These are phyloP conservation scores for Caenorhabditis remanei DNA, from an alignment of 1,140 invertebrate genomes.

Conservation along the genomic window DNA sequence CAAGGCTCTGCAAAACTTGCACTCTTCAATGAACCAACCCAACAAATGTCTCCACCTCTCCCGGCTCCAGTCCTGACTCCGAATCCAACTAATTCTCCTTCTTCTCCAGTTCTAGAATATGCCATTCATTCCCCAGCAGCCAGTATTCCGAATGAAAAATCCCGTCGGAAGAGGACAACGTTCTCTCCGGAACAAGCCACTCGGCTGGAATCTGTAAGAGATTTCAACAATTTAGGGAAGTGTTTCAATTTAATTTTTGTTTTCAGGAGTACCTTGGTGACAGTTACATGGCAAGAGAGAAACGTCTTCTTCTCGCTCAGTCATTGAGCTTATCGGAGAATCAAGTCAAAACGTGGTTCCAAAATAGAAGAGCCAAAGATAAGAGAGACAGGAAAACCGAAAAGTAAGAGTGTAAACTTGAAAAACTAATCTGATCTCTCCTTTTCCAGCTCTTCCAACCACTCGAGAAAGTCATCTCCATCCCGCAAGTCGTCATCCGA, in stretches of 20 bases:
- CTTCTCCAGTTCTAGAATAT: not conserved
- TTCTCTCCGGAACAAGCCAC: slow-evolving; percentile 27
- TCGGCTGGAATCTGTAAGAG: not conserved
- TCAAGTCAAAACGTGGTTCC: slow-evolving; percentile 96
- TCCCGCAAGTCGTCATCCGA: slow-evolving; percentile 34
- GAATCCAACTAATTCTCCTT: not conserved
- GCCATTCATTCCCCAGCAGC: not conserved
- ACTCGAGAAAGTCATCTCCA: slow-evolving; percentile 18
- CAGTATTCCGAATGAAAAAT: slow-evolving; percentile 6
- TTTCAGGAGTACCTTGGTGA: slow-evolving; percentile 65
- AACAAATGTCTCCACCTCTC: not conserved
- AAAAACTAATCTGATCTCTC: not conserved
- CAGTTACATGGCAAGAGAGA: slow-evolving; percentile 61
- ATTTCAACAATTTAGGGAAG: not conserved
- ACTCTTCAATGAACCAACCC: not conserved
- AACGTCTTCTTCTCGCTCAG: slow-evolving; percentile 58
- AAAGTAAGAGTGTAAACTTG: not conserved
- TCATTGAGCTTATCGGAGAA: slow-evolving; percentile 61
- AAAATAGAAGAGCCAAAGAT: slow-evolving; percentile 93
- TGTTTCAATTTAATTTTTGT: not conserved
- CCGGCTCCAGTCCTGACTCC: not conserved
- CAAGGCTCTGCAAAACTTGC: not conserved
- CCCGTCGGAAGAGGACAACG: slow-evolving; percentile 20
- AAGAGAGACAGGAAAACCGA: slow-evolving; percentile 80
- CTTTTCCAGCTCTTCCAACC: slow-evolving; percentile 1